Evolutionary conservation across 2,113 vertebrate genomes (phyloP).

Genomic region (Empidonax traillii): DNA sequence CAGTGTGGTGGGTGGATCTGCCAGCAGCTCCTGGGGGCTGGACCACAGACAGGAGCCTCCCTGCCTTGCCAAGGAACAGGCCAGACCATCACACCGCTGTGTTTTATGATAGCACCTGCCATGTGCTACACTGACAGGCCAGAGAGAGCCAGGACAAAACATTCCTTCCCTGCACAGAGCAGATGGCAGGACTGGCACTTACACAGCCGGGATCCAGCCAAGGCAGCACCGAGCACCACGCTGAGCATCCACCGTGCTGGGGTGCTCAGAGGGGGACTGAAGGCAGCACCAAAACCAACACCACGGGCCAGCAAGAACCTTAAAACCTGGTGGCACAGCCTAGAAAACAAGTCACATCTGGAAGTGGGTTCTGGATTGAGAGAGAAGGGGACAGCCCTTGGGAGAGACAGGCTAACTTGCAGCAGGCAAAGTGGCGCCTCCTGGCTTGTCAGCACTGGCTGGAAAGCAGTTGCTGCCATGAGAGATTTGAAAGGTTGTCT

Average conservation of each 20-base stretch:
- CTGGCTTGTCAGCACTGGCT: no score
- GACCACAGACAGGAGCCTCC: neutral
- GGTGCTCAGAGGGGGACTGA: fast-evolving
- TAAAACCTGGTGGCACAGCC: neutral
- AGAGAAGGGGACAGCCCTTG: neutral
- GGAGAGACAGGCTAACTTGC: fast-evolving
- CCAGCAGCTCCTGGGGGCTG: neutral
- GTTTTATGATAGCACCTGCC: neutral
- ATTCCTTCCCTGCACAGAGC: neutral
- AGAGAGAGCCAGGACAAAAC: neutral
- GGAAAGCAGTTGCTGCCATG: neutral
- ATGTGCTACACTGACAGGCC: fast-evolving
- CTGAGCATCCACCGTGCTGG: fast-evolving
- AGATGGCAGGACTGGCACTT: neutral
- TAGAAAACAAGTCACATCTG: neutral
- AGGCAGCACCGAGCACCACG: fast-evolving
- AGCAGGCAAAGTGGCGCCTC: neutral
- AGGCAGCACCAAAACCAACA: fast-evolving
- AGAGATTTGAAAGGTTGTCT: neutral
- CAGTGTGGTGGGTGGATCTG: fast-evolving
- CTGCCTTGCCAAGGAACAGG: neutral
- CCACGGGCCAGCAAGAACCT: fast-evolving
- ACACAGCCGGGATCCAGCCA: neutral
- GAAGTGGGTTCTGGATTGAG: fast-evolving
- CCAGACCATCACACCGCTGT: fast-evolving